Base-by-base conservation (phyloP, 2,113 vertebrate genomes). In the Neolamprologus sp. region DNA sequence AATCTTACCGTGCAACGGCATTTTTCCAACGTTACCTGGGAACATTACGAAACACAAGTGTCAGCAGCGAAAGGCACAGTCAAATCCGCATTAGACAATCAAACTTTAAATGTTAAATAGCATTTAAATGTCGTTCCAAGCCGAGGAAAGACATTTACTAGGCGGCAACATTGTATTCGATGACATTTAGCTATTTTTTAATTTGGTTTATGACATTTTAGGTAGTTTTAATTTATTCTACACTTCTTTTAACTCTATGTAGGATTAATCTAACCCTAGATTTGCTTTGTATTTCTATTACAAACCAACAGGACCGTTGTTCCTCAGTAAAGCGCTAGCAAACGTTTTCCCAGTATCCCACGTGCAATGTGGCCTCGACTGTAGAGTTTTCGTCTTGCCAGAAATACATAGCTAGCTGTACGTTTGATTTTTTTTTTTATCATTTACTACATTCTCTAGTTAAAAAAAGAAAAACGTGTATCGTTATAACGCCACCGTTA, bases 1-100 rank as follows among this genome's bases (percentile, higher is more conserved):
- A 16, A 98, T 95, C 78, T 97, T 96, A 4, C 98, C 98, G 11
- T 97, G 97, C 7, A 97, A 78, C 0, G 97, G 96, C 98, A 98
- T 98, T 93, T 93, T 97, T 7, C 19, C 1, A 37, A 75, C n/a
- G n/a, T 87, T 93, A 95, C 95, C 94, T 96, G 65, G 4, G 2
- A 73, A 73, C 2, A 40, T 6, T 0, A 33, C 8, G 9, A 63
- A 75, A 73, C 5, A 28, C 7, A 4, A 16, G 55, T 11, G 54
- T 88, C 14, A 89, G 33, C 30, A 58, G 55, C 11, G 19, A 40
- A 42, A 17, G 16, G 53, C n/a, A 21, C n/a, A 49, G 16, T 4
- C 7, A 28, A 17, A 11, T 53, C 45, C 65, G 0, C 37, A 21
- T 71, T 16, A 71, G 3, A 9, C n/a, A 42, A 45, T 26, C 26